Evolutionary conservation across 2,888 invertebrate genomes (phyloP).

Genomic region (Drosophila quinaria): DNA sequence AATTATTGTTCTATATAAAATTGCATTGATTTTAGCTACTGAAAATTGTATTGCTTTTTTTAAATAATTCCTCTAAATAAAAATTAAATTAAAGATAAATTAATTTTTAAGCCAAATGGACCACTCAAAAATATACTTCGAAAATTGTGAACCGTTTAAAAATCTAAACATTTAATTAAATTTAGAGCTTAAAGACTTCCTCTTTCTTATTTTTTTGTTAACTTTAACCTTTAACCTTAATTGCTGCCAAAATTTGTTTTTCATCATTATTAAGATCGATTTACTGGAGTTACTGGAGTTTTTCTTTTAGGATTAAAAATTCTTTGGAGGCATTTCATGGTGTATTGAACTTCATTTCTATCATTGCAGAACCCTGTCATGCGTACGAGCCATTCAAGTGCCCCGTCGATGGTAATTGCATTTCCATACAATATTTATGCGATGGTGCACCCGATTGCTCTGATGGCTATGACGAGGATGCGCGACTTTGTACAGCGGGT

Average conservation of each 20-base stretch:
- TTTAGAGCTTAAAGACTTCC: background rate
- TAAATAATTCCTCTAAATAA: no score
- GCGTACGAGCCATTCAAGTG: constrained; percentile 99
- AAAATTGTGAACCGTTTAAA: background rate
- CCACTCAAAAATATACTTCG: background rate
- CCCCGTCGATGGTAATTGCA: constrained; percentile 96
- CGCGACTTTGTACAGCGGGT: constrained; percentile 97
- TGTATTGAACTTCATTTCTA: constrained; percentile 2
- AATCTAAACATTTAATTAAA: background rate
- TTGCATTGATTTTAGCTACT: no score
- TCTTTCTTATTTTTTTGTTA: background rate
- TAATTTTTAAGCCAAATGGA: background rate
- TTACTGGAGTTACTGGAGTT: background rate
- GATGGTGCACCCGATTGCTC: constrained; percentile 97
- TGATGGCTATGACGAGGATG: constrained; percentile 98
- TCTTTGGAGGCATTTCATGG: constrained; percentile 2
- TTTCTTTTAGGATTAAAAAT: background rate
- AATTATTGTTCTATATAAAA: background rate
- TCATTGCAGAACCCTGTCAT: constrained; percentile 90
- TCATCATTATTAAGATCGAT: background rate
- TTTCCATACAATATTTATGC: constrained; percentile 98
- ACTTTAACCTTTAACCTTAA: background rate
- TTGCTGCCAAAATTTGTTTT: background rate
- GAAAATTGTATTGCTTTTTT: no score
- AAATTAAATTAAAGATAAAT: no score